phyloP scores from a whole-genome alignment of 2,113 vertebrate genomes.

The Engystomops pustulosus region DNA sequence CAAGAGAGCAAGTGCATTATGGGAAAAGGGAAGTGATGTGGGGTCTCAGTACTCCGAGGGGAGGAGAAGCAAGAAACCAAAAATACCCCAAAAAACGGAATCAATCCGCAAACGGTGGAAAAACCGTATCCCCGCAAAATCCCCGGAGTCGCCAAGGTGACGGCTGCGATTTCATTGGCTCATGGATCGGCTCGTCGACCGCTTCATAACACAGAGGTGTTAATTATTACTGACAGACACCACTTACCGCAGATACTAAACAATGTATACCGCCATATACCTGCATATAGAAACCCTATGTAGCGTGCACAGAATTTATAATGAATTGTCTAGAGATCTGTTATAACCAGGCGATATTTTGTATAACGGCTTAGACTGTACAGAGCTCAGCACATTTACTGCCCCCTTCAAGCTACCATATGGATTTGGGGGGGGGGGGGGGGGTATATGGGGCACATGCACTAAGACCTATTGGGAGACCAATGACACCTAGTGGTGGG shows the following conservation, averaged over 20 bases:
- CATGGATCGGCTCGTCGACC: slow-evolving; percentile 67
- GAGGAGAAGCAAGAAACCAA: slow-evolving; percentile 59
- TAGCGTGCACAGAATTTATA: slow-evolving; percentile 54
- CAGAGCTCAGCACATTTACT: slow-evolving; percentile 37
- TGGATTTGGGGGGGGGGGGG: not conserved
- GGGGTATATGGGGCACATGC: not conserved
- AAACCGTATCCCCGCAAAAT: slow-evolving; percentile 67
- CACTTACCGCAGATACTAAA: slow-evolving; percentile 22
- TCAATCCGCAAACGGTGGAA: slow-evolving; percentile 52
- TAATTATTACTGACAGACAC: slow-evolving; percentile 25
- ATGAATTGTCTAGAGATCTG: slow-evolving; percentile 36
- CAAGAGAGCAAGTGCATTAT: slow-evolving; percentile 84
- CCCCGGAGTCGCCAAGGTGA: slow-evolving; percentile 66
- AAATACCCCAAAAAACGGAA: slow-evolving; percentile 63
- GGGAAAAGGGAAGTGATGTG: slow-evolving; percentile 78
- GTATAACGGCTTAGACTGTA: slow-evolving; percentile 40
- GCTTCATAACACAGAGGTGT: slow-evolving; percentile 14
- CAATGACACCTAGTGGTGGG: slow-evolving; percentile 43
- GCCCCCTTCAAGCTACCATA: not conserved
- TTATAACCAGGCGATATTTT: slow-evolving; percentile 41
- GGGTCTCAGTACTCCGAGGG: slow-evolving; percentile 39
- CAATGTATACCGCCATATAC: slow-evolving; percentile 35
- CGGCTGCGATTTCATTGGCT: slow-evolving; percentile 70
- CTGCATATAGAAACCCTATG: slow-evolving; percentile 33
- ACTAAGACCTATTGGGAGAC: not conserved